Percentiles rank a stretch among this genome's conserved stretches.
Conservation (phyloP, 2,113 vertebrate species). For the Lonchura striata region DNA sequence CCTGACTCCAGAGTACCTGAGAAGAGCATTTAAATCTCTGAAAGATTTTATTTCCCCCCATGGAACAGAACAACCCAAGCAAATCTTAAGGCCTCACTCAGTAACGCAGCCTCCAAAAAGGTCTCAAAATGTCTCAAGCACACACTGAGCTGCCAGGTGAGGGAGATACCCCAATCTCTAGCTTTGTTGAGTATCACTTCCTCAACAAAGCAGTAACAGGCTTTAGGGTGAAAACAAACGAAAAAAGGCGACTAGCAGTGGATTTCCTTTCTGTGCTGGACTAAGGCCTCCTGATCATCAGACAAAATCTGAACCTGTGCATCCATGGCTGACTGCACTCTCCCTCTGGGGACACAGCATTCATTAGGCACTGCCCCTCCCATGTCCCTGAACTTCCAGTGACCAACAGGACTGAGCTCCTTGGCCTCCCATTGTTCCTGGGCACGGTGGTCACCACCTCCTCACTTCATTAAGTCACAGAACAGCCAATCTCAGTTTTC, state of each 20-base stretch:
- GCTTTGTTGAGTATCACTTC: no score
- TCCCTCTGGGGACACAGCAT: not conserved
- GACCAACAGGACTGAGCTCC: not conserved
- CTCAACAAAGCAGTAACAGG: not conserved
- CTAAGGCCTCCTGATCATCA: not conserved
- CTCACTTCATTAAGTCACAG: accelerated
- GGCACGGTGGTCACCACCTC: not conserved
- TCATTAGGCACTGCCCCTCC: not conserved
- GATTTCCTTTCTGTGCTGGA: not conserved
- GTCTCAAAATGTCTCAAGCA: accelerated
- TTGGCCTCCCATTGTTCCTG: not conserved
- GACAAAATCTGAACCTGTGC: not conserved
- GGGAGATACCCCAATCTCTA: no score
- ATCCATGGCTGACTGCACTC: not conserved
- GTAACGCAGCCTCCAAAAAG: not conserved
- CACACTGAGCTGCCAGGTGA: no score
- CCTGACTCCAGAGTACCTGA: not conserved
- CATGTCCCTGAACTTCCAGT: not conserved
- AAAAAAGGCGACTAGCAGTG: not conserved
- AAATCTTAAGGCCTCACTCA: not conserved
- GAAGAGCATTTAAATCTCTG: not conserved
- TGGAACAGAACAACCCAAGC: not conserved
- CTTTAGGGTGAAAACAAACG: not conserved
- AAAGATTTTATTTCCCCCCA: not conserved
- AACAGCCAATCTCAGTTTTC: not conserved